phyloP scores from a whole-genome alignment of 92 coral and sea anemone genomes.

The Umimayanthus kanabou region DNA sequence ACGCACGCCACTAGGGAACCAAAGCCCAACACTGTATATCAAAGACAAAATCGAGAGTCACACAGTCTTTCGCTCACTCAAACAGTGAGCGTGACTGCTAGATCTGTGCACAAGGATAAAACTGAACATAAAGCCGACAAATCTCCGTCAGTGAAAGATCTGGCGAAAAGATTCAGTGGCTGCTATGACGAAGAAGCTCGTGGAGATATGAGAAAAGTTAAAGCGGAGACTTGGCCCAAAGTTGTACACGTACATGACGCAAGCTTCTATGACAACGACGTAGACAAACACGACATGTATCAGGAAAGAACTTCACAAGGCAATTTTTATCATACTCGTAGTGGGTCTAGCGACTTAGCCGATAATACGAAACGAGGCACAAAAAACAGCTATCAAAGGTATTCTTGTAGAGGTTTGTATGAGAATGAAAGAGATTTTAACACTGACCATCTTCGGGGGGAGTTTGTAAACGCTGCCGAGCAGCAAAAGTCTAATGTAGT shows the following conservation, averaged over 20 bases:
- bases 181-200: constrained; percentile 45
- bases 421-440: background rate
- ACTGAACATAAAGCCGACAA: constrained; percentile 30
- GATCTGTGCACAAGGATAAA: constrained; percentile 2
- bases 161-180: constrained; percentile 75
- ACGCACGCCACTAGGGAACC: background rate
- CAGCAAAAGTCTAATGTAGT: constrained; percentile 9
- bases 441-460: background rate
- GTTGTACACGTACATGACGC: constrained; percentile 52
- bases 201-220: constrained; percentile 65
- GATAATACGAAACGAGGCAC: background rate
- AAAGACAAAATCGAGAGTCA: constrained; percentile 23
- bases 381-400: background rate
- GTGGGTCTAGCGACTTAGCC: background rate
- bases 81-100: background rate
- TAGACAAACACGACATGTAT: constrained; percentile 19
- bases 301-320: background rate
- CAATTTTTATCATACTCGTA: background rate
- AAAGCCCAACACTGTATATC: constrained; percentile 7
- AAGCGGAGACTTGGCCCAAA: constrained; percentile 79
- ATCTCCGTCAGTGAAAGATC: constrained; percentile 71
- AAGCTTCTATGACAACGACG: constrained; percentile 22
- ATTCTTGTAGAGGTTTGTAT: too few relatives aligned
- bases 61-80: background rate
- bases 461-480: background rate